Base-by-base conservation (phyloP, 2,113 vertebrate genomes). In the Ornithorhynchus anatinus region DNA sequence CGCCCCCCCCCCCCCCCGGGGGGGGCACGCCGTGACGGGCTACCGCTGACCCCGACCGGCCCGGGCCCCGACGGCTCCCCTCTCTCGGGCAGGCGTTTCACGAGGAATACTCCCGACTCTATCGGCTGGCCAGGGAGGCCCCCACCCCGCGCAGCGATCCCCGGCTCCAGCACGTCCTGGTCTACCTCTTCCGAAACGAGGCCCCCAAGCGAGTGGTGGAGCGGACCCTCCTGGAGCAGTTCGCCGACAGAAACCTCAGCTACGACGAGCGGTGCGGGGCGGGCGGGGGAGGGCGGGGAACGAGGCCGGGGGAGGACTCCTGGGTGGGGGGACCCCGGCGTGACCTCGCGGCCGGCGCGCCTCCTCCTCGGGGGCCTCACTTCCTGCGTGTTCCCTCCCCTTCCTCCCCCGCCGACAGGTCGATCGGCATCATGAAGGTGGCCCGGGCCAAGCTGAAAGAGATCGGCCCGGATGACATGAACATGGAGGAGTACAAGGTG, bases 401-500 rank as follows among this genome's bases (percentile, higher is more conserved):
- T 64, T 45, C 32, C 51, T 59, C 0, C 0, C 52, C n/a, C n/a
- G n/a, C n/a, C 7, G 38, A 29, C 90, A 99, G 97, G 64, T 97
- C 96, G 1, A 96, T 99, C 82, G 96, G 95, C 50, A 99, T 99
- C 31, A 97, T 98, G 97, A 97, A 97, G 69, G 96, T 99, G 52
- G 98, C 98, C 4, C 93, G 92, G 56, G 75, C 93, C 2, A 99
- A 99, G 74, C 90, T 99, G 54, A 95, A 93, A 5, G 95, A 98
- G 59, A 99, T 99, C 9, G 95, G 94, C 37, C 97, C 98, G 1
- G 94, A 97, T 0, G 97, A 99, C 15, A 95, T 99, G 86, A 93
- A 99, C 54, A 98, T 99, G 97, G 96, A 97, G 23, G 96, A 98
- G 66, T 99, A 99, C 69, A 80, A 94, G 96, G 98, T 99, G 54